Percentiles rank a stretch among this genome's conserved stretches.
phyloP scores from a whole-genome alignment of 1,140 invertebrate genomes.

The Pseudomyrmex sp. region DNA sequence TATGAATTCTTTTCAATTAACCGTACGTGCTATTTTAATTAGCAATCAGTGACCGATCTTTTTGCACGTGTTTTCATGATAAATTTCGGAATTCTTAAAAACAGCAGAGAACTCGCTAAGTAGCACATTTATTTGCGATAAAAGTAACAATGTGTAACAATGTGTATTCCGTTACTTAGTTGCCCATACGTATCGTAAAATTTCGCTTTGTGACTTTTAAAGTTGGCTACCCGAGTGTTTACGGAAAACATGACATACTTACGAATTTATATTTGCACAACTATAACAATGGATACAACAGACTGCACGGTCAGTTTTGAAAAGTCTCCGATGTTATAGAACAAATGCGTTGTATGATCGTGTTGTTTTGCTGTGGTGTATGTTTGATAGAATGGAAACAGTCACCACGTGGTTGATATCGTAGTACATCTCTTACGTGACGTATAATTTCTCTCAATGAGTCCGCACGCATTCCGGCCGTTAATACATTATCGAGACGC shows the following conservation, averaged over 20 bases:
- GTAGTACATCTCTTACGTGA: constrained; percentile 26
- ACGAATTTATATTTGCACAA: not conserved
- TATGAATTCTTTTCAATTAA: constrained; percentile 2
- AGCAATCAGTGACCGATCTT: not conserved
- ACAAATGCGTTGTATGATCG: not conserved
- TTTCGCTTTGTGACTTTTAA: too few species aligned
- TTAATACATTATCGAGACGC: constrained; percentile 44
- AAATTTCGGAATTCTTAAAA: too few species aligned
- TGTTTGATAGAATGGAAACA: constrained; percentile 44
- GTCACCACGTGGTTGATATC: constrained; percentile 64
- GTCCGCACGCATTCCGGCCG: not conserved
- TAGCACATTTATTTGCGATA: too few species aligned
- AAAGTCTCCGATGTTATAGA: not conserved
- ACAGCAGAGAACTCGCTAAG: too few species aligned
- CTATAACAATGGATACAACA: not conserved
- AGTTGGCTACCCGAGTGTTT: too few species aligned
- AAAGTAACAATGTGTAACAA: too few species aligned
- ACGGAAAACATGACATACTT: too few species aligned
- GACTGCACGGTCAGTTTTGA: not conserved
- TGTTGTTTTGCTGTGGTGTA: constrained; percentile 1
- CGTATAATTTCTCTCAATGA: constrained; percentile 63
- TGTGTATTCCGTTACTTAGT: too few species aligned
- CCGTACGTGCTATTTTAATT: constrained; percentile 20
- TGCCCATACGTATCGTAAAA: too few species aligned
- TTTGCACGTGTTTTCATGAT: too few species aligned